These are phyloP conservation scores for Pseudomyrmex cubaensis DNA, from an alignment of 1,140 invertebrate species.

Conservation along the genomic window DNA sequence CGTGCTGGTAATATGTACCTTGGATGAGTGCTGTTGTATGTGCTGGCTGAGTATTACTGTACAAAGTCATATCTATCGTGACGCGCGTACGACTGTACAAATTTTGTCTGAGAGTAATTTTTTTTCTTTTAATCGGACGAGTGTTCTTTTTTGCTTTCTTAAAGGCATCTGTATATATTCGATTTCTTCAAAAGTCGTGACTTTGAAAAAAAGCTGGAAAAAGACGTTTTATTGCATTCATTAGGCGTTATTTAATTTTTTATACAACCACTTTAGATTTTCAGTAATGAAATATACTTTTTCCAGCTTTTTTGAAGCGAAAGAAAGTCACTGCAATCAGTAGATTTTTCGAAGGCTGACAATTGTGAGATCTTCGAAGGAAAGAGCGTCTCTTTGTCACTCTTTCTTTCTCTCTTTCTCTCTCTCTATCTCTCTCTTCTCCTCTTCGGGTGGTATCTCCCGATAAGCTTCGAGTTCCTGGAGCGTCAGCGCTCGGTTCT, in stretches of 20 bases:
- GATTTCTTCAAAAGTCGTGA: not conserved
- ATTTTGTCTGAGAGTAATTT: constrained; percentile 42
- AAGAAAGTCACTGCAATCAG: not conserved
- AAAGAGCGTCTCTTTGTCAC: not conserved
- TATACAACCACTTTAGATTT: not conserved
- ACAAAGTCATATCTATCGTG: constrained; percentile 68
- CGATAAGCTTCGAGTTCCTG: constrained; percentile 11
- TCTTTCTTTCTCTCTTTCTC: no score
- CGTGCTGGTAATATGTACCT: constrained; percentile 82
- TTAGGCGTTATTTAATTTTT: not conserved
- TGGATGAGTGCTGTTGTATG: constrained; percentile 85
- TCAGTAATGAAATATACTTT: not conserved
- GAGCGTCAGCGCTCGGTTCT: constrained; percentile 30
- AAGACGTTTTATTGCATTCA: not conserved
- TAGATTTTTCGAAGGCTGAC: not conserved
- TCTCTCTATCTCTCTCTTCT: no score
- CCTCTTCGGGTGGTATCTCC: no score
- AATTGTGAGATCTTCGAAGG: constrained; percentile 23
- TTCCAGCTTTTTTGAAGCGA: not conserved
- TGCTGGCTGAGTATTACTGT: constrained; percentile 84
- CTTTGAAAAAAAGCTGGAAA: constrained; percentile 9
- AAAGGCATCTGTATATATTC: not conserved
- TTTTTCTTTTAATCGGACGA: constrained; percentile 4
- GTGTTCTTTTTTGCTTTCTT: constrained; percentile 38
- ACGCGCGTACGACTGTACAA: constrained; percentile 40